Percentiles rank a stretch among this genome's conserved stretches.
phyloP scores from a whole-genome alignment of 1,140 invertebrate species.

The Mactra quadrangularis region DNA sequence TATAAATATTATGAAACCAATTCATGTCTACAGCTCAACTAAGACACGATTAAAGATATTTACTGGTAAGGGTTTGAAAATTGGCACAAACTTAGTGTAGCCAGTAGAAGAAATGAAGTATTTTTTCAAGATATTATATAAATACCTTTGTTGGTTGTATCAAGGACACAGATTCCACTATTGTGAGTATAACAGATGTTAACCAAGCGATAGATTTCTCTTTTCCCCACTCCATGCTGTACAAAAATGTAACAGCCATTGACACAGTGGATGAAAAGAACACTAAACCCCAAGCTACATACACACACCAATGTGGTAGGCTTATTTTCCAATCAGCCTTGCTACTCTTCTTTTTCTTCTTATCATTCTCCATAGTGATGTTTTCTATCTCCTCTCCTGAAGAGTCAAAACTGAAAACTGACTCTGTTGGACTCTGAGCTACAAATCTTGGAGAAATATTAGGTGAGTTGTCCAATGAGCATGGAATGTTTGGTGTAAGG shows the following conservation, averaged over 20 bases:
- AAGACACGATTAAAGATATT: too few species aligned
- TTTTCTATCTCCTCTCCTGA: slow-evolving; percentile 33
- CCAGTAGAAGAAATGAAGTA: too few species aligned
- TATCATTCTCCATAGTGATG: slow-evolving; percentile 13
- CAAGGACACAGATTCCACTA: slow-evolving; percentile 66
- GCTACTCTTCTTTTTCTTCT: neutral
- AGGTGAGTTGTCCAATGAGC: slow-evolving; percentile 25
- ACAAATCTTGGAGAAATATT: slow-evolving; percentile 21
- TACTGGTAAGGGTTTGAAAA: too few species aligned
- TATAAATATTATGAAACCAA: too few species aligned
- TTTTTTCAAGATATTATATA: too few species aligned
- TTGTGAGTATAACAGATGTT: slow-evolving; percentile 66
- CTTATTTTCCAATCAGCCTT: neutral
- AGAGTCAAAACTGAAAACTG: slow-evolving; percentile 35
- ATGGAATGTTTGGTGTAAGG: neutral
- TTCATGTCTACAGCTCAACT: too few species aligned
- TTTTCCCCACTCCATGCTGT: slow-evolving; percentile 76
- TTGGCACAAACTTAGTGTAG: too few species aligned
- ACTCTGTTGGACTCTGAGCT: slow-evolving; percentile 11
- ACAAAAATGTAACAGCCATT: slow-evolving; percentile 71
- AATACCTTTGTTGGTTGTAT: slow-evolving; percentile 72
- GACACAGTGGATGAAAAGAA: slow-evolving; percentile 64
- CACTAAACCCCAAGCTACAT: slow-evolving; percentile 72
- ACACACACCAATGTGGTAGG: slow-evolving; percentile 72
- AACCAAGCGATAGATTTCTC: slow-evolving; percentile 74